phyloP scores from a whole-genome alignment of 2,113 vertebrate genomes.

The Vidua macroura region DNA sequence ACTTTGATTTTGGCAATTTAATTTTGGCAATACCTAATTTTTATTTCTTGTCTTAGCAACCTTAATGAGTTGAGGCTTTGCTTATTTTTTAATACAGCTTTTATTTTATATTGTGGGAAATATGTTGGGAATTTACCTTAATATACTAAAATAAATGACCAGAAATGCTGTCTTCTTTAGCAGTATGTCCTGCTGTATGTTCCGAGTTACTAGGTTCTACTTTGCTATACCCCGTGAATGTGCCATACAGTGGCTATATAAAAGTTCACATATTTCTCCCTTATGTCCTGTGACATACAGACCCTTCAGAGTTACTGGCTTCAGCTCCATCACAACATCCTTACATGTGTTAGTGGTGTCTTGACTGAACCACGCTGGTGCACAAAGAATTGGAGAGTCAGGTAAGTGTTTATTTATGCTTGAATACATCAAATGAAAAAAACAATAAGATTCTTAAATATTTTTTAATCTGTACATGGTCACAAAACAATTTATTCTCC shows the following conservation, averaged over 20 bases:
- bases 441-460: background rate
- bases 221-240: background rate
- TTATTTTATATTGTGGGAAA: background rate
- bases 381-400: background rate
- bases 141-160: background rate
- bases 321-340: background rate
- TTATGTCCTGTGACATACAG: background rate
- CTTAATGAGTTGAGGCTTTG: background rate
- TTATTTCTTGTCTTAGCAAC: background rate
- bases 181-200: background rate
- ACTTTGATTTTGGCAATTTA: background rate
- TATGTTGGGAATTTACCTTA: background rate
- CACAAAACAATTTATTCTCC: background rate
- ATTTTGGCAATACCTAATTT: background rate
- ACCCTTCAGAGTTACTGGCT: background rate
- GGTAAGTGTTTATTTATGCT: background rate
- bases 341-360: background rate
- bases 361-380: accelerated
- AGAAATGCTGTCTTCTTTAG: background rate
- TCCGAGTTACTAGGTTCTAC: background rate
- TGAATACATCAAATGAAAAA: background rate
- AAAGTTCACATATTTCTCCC: background rate
- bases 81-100: background rate
- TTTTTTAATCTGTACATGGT: background rate
- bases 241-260: background rate